A percentile compares a stretch with the other conserved stretches of the same genome.
Conservation (phyloP, 2,888 invertebrate species). For the Mythimna ferrago region DNA sequence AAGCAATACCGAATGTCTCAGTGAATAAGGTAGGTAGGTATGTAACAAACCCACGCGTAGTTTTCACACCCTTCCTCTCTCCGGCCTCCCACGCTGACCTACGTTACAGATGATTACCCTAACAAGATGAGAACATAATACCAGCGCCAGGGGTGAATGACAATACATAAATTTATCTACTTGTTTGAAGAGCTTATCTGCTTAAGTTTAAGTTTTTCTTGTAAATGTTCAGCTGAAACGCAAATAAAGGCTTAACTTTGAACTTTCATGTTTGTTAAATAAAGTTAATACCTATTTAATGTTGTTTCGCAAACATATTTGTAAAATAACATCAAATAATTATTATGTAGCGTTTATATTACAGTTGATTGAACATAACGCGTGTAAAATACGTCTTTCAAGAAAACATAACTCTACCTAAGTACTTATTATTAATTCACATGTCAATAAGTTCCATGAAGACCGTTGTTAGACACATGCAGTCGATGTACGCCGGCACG, state of each 20-base stretch:
- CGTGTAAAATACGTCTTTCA: background rate
- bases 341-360: background rate
- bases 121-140: slow-evolving; percentile 24
- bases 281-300: background rate
- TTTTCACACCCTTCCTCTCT: background rate
- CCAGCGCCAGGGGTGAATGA: background rate
- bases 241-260: slow-evolving; percentile 1
- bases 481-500: background rate
- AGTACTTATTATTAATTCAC: background rate
- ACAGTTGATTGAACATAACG: background rate
- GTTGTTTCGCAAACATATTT: background rate
- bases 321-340: background rate
- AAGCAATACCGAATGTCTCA: background rate
- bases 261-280: slow-evolving; percentile 3
- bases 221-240: background rate
- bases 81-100: slow-evolving; percentile 13
- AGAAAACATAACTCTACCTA: background rate
- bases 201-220: background rate
- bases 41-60: background rate
- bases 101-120: slow-evolving; percentile 15
- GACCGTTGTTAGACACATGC: background rate
- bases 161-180: background rate
- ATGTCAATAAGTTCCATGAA: background rate
- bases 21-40: background rate
- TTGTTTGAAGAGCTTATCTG: background rate